Evolutionary conservation across 2,797 vertebrate genomes (phyloP).

Genomic region (Otolemur crassicaudatus): DNA sequence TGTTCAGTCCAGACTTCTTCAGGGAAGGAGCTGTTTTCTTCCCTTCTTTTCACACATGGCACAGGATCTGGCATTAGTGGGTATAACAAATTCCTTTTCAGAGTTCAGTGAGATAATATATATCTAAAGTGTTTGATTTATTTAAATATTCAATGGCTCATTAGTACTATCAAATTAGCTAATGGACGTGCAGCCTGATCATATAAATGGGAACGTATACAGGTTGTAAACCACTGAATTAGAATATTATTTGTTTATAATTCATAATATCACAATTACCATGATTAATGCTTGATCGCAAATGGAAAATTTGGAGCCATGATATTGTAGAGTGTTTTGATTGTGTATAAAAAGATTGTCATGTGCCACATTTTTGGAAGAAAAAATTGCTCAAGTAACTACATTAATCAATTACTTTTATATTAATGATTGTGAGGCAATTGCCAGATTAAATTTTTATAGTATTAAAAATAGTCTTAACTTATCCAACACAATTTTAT

Average conservation of each 20-base stretch:
- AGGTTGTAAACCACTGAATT: not conserved
- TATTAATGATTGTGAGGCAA: not conserved
- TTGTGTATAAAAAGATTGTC: not conserved
- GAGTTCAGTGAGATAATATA: constrained; percentile 20
- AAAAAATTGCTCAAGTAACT: constrained; percentile 19
- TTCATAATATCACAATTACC: constrained; percentile 25
- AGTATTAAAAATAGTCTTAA: not conserved
- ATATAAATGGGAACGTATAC: not conserved
- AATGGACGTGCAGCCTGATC: not conserved
- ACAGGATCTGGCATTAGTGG: not conserved
- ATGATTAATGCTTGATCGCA: not conserved
- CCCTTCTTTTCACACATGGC: not conserved
- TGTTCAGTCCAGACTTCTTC: not conserved
- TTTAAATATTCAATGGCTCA: constrained; percentile 1
- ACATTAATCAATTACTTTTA: not conserved
- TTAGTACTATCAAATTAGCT: constrained; percentile 9
- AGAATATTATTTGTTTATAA: not conserved
- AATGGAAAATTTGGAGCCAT: not conserved
- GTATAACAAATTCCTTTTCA: not conserved
- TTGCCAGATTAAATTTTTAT: not conserved
- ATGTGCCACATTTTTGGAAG: not conserved
- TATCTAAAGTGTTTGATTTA: not conserved
- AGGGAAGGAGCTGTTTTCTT: not conserved
- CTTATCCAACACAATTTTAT: not conserved
- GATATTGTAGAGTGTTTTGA: not conserved